Evolutionary conservation across 2,113 vertebrate genomes (phyloP).

Genomic region (Entosphenus tridentatus): DNA sequence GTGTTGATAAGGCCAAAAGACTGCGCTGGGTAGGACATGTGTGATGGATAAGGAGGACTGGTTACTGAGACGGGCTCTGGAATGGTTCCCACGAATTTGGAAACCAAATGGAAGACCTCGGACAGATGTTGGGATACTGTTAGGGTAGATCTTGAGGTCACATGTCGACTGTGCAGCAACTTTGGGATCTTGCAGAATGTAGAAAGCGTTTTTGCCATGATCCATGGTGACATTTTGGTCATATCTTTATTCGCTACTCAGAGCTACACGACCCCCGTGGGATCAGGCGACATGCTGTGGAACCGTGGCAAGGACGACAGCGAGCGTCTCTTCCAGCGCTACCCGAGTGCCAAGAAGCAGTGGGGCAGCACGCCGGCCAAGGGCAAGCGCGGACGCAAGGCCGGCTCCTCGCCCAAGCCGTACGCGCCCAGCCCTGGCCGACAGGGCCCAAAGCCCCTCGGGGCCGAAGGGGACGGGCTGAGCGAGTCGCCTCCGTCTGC

Average conservation of each 20-base stretch:
- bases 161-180: too few species aligned
- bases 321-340: constrained; percentile 4
- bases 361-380: background rate
- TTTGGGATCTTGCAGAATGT: too few species aligned
- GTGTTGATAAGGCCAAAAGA: too few species aligned
- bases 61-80: too few species aligned
- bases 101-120: too few species aligned
- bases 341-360: background rate
- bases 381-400: constrained; percentile 3
- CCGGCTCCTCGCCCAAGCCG: background rate
- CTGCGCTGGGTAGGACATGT: too few species aligned
- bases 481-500: background rate
- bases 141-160: too few species aligned
- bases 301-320: constrained; percentile 1
- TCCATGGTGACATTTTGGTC: background rate
- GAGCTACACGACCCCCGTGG: constrained; percentile 5
- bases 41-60: too few species aligned
- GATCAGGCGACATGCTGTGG: constrained; percentile 3
- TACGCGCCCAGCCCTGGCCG: constrained; percentile 4
- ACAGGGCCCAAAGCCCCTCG: background rate
- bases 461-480: too few species aligned
- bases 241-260: background rate
- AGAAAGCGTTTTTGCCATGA: too few species aligned
- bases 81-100: too few species aligned
- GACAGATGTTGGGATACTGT: too few species aligned